Conservation (phyloP, 1,140 invertebrate species). For the Trichogramma pretiosum region DNA sequence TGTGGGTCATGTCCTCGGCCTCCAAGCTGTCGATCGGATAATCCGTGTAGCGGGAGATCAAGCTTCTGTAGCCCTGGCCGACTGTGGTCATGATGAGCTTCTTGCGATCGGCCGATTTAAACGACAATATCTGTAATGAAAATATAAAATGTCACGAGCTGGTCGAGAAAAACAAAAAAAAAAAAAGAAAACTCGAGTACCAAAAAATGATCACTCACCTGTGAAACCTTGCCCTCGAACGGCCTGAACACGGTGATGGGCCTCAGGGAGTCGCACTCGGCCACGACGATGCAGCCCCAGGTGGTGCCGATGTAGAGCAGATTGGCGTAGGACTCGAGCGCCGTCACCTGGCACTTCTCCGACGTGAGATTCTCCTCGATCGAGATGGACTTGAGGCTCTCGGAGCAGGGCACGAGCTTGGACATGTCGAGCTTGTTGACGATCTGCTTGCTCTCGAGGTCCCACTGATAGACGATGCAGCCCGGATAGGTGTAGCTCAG, state of each 20-base stretch:
- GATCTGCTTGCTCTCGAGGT: conserved; percentile 53
- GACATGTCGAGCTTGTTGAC: conserved; percentile 82
- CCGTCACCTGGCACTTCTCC: conserved; percentile 74
- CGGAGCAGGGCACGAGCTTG: conserved; percentile 83
- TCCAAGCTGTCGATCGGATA: conserved; percentile 39
- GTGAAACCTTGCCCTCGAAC: conserved; percentile 69
- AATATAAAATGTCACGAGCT: not conserved
- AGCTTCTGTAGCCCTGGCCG: conserved; percentile 73
- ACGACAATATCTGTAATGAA: conserved; percentile 32
- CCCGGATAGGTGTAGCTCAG: conserved; percentile 72
- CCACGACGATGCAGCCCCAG: conserved; percentile 85
- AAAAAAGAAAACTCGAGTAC: not conserved
- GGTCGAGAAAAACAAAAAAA: not conserved
- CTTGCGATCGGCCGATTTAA: conserved; percentile 39
- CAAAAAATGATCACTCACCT: conserved; percentile 17
- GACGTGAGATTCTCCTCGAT: conserved; percentile 79
- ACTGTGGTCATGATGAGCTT: conserved; percentile 63
- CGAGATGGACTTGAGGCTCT: conserved; percentile 82
- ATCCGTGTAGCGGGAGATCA: conserved; percentile 64
- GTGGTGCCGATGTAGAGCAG: conserved; percentile 82
- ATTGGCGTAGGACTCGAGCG: conserved; percentile 59
- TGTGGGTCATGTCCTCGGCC: conserved; percentile 47
- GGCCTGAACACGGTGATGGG: conserved; percentile 86
- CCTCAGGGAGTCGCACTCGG: conserved; percentile 66
- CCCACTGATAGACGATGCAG: conserved; percentile 81